These are phyloP conservation scores for Melopsittacus undulatus DNA, from an alignment of 2,797 vertebrate species.

Conservation along the genomic window DNA sequence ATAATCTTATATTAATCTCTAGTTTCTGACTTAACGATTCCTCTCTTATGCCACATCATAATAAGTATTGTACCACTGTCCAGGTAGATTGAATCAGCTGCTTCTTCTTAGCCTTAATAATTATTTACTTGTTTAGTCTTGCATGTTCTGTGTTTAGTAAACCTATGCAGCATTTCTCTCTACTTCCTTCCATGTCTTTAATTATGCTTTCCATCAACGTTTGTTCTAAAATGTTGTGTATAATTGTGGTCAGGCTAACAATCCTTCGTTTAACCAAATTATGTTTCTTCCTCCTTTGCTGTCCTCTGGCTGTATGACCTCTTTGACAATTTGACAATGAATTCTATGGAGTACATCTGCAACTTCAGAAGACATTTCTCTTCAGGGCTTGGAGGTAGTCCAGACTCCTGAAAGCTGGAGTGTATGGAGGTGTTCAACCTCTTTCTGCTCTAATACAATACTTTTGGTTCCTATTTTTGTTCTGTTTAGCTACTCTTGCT, in stretches of 20 bases:
- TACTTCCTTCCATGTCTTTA: constrained; percentile 14
- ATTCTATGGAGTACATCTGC: not conserved
- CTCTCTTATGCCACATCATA: not conserved
- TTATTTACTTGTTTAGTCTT: constrained; percentile 5
- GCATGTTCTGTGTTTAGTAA: not conserved
- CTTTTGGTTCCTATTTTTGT: not conserved
- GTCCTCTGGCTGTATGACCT: not conserved
- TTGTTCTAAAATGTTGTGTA: not conserved
- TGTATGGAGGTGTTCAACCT: not conserved
- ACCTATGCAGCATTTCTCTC: not conserved
- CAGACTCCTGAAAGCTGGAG: not conserved
- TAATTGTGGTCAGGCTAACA: not conserved
- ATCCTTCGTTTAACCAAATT: not conserved
- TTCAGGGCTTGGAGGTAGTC: not conserved
- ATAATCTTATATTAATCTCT: not conserved
- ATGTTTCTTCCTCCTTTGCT: not conserved
- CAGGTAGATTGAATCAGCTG: not conserved
- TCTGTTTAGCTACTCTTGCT: not conserved
- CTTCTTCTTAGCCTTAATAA: not conserved
- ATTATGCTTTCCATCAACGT: constrained; percentile 2
- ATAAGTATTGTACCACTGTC: not conserved
- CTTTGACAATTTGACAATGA: not conserved
- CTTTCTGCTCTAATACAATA: not conserved
- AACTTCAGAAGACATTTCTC: not conserved
- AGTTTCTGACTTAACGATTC: not conserved